These are phyloP conservation scores for Sclerurus mexicanus DNA, from an alignment of 2,113 vertebrate genomes.

Conservation along the genomic window DNA sequence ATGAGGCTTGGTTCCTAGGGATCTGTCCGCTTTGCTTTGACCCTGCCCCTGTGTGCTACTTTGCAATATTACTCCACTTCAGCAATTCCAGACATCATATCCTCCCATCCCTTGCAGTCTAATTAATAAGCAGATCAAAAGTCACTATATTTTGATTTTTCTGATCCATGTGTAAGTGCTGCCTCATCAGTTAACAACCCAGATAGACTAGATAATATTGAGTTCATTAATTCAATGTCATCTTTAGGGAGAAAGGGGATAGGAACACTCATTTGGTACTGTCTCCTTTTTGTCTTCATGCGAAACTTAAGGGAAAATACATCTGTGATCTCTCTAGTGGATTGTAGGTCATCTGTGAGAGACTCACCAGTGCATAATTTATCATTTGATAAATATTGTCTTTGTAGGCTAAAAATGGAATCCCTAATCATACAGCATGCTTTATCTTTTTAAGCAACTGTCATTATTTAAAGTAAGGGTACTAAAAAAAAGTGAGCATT, in stretches of 20 bases:
- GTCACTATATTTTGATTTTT: background rate
- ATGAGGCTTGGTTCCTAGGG: background rate
- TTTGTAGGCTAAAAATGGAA: background rate
- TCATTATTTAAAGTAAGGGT: background rate
- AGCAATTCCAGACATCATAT: fast-evolving
- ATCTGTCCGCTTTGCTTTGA: background rate
- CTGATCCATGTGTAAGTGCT: fast-evolving
- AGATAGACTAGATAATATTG: background rate
- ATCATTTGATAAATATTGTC: background rate
- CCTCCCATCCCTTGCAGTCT: background rate
- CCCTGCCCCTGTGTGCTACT: background rate
- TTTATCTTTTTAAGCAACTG: background rate
- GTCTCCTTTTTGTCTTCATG: background rate
- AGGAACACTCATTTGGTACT: background rate
- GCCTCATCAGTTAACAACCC: background rate
- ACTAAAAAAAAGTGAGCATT: background rate
- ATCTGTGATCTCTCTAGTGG: background rate
- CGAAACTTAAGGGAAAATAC: background rate
- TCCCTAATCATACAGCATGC: background rate
- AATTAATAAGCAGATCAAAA: background rate
- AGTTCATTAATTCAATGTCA: background rate
- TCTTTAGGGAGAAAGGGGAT: background rate
- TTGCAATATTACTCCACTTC: background rate
- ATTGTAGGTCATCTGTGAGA: background rate
- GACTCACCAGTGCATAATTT: background rate